Percentiles rank a stretch among this genome's conserved stretches.
Conservation (phyloP, 2,888 invertebrate genomes). For the Marasmarcha lunaedactyla region DNA sequence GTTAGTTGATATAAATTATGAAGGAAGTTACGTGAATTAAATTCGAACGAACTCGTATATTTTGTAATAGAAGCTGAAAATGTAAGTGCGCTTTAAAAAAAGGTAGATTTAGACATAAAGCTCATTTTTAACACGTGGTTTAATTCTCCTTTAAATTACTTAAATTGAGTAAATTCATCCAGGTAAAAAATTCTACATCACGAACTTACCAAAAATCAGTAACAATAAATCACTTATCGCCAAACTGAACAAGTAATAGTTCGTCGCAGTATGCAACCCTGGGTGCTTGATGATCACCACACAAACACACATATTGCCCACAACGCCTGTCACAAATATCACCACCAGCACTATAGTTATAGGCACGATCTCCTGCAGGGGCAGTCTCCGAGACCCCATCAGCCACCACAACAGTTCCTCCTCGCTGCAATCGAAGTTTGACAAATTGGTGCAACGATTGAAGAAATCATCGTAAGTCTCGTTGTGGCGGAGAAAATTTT, state of each 20-base stretch:
- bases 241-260: slow-evolving; percentile 91
- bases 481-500: slow-evolving; percentile 36
- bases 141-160: no score
- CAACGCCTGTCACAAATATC: slow-evolving; percentile 85
- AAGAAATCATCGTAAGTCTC: slow-evolving; percentile 52
- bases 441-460: slow-evolving; percentile 54
- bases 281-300: slow-evolving; percentile 84
- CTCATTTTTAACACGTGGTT: no score
- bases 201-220: slow-evolving; percentile 81
- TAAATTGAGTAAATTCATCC: no score
- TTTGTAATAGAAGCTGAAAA: no score
- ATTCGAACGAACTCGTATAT: no score
- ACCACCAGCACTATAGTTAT: slow-evolving; percentile 79
- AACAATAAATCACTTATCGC: slow-evolving; percentile 89
- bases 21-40: no score
- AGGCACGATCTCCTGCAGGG: slow-evolving; percentile 67
- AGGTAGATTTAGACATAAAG: no score
- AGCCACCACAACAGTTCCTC: slow-evolving; percentile 69
- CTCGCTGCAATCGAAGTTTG: slow-evolving; percentile 69
- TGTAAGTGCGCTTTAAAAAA: no score
- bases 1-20: no score
- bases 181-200: no score
- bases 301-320: slow-evolving; percentile 89
- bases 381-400: slow-evolving; percentile 74
- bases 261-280: slow-evolving; percentile 89